Percentiles rank a stretch among this genome's conserved stretches.
Conservation (phyloP, 2,797 vertebrate genomes). For the Tragopan temminckii region DNA sequence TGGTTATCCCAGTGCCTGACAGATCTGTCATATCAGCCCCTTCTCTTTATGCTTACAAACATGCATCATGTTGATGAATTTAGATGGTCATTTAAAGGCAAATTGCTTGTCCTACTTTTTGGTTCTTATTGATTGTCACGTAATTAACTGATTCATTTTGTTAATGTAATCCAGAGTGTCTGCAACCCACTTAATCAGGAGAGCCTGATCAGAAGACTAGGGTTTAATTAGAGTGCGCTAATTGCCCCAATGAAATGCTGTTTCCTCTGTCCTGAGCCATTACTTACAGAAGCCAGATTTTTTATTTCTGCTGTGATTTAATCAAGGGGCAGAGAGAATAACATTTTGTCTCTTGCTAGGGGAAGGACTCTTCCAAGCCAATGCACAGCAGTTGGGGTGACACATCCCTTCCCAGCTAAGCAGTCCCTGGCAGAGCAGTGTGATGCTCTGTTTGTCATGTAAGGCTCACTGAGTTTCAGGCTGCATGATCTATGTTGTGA, state of each 20-base stretch:
- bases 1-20: not conserved
- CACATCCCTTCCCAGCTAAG: not conserved
- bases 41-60: constrained; percentile 45
- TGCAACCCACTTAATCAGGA: constrained; percentile 66
- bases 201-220: constrained; percentile 48
- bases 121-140: constrained; percentile 72
- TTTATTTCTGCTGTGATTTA: constrained; percentile 12
- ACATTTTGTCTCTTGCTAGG: constrained; percentile 25
- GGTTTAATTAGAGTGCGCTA: constrained; percentile 65
- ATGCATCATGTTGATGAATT: constrained; percentile 60
- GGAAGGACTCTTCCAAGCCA: not conserved
- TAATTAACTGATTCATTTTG: constrained; percentile 64
- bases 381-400: not conserved
- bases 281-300: not conserved
- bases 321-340: constrained; percentile 16
- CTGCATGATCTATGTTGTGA: not conserved
- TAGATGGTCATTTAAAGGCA: constrained; percentile 72
- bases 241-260: constrained; percentile 67
- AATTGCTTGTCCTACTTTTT: constrained; percentile 69
- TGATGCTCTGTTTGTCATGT: not conserved
- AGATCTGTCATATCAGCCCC: not conserved
- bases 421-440: not conserved
- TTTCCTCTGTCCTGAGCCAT: constrained; percentile 48
- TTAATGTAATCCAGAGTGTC: constrained; percentile 57
- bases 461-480: not conserved